Conservation (phyloP, 2,797 vertebrate species). For the Linurgus olivaceus region DNA sequence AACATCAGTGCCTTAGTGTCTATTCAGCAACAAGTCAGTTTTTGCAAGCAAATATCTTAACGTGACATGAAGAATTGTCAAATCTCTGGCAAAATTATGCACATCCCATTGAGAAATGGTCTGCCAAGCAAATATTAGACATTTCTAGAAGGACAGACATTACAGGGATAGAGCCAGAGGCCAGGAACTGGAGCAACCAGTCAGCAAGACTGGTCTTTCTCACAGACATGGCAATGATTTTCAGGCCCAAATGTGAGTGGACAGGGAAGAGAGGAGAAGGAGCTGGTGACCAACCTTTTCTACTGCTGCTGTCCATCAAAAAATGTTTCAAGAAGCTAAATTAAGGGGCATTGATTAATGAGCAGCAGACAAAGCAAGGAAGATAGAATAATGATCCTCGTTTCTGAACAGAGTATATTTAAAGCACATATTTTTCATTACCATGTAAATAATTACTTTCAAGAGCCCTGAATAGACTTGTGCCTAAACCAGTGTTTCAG, state of each 20-base stretch:
- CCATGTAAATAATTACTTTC: not conserved
- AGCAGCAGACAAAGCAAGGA: not conserved
- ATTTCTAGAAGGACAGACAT: not conserved
- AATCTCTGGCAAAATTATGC: not conserved
- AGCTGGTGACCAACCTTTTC: not conserved
- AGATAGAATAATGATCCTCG: not conserved
- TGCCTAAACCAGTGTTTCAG: not conserved
- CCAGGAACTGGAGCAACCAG: not conserved
- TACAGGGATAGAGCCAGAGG: not conserved
- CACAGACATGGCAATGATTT: not conserved
- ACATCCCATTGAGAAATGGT: not conserved
- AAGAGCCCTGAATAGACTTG: not conserved
- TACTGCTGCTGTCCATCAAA: not conserved
- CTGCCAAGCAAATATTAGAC: not conserved
- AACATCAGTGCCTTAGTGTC: slow-evolving; percentile 68
- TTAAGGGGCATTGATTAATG: not conserved
- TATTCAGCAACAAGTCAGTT: slow-evolving; percentile 45
- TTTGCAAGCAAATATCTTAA: slow-evolving; percentile 50
- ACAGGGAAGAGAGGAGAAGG: not conserved
- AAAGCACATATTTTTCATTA: not conserved
- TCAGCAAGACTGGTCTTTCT: not conserved
- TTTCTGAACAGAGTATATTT: not conserved
- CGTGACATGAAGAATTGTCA: not conserved
- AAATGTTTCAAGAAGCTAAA: not conserved
- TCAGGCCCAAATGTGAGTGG: not conserved